Conservation (phyloP, 30 jellyfish, hydroid and myxozoan genomes). For the Rhopilema esculentum region DNA sequence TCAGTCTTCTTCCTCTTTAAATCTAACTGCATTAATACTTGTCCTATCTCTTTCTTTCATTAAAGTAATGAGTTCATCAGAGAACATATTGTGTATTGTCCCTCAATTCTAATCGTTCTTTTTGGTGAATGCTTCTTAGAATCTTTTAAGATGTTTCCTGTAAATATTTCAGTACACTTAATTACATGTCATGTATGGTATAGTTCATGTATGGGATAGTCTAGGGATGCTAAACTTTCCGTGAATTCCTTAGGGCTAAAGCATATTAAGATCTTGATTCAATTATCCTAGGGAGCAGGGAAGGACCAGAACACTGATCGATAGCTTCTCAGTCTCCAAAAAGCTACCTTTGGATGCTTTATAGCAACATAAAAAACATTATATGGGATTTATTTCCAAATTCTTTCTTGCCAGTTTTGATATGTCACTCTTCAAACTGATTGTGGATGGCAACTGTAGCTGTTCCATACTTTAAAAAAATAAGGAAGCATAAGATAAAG, state of each 20-base stretch:
- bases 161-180: conserved; percentile 32
- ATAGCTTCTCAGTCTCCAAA: no score
- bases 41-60: conserved; percentile 54
- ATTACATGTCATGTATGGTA: conserved; percentile 23
- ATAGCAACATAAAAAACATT: no score
- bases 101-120: conserved; percentile 36
- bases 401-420: no score
- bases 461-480: no score
- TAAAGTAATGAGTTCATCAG: conserved; percentile 41
- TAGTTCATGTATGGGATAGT: no score
- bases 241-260: conserved; percentile 45
- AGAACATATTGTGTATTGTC: conserved; percentile 26
- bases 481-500: no score
- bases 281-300: conserved; percentile 46
- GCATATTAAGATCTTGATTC: conserved; percentile 26
- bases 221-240: no score
- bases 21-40: conserved; percentile 42
- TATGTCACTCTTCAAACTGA: no score
- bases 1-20: conserved; percentile 34
- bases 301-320: no score
- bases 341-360: no score
- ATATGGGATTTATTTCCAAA: no score
- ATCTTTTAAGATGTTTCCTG: conserved; percentile 37
- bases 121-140: conserved; percentile 29
- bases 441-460: no score